These are phyloP conservation scores for Rhinatrema bivittatum DNA, from an alignment of 2,797 vertebrate species.

Conservation along the genomic window DNA sequence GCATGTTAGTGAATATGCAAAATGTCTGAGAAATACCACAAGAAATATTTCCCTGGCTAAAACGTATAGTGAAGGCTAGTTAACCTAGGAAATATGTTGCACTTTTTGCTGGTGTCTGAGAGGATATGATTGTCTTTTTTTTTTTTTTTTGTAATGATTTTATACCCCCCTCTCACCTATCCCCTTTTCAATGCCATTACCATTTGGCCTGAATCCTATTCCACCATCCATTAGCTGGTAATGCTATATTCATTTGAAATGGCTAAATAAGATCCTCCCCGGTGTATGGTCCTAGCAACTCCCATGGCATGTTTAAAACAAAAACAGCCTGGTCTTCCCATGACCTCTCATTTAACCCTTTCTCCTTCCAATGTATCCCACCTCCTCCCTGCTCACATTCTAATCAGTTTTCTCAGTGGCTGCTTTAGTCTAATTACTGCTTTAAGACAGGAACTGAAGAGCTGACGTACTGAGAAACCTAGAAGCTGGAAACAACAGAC, in stretches of 20 bases:
- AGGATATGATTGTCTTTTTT: neutral
- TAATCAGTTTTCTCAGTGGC: slow-evolving; percentile 10
- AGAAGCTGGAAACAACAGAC: slow-evolving; percentile 15
- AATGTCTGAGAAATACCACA: too few species aligned
- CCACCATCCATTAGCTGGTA: slow-evolving; percentile 8
- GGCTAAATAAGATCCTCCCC: slow-evolving; percentile 17
- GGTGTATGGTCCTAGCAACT: slow-evolving; percentile 18
- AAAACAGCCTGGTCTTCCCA: slow-evolving; percentile 16
- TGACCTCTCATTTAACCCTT: slow-evolving; percentile 14
- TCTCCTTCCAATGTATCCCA: slow-evolving; percentile 26
- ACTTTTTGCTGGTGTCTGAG: neutral
- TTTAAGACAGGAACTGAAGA: slow-evolving; percentile 3
- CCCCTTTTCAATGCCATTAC: slow-evolving; percentile 17
- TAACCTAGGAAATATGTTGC: too few species aligned
- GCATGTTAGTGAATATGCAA: too few species aligned
- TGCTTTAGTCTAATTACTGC: too few species aligned
- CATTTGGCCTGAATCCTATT: slow-evolving; percentile 18
- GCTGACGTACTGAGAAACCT: slow-evolving; percentile 3
- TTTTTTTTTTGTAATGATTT: neutral
- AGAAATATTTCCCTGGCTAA: too few species aligned
- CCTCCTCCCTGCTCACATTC: slow-evolving; percentile 7
- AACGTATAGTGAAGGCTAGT: too few species aligned
- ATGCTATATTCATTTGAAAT: slow-evolving; percentile 19
- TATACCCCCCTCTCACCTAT: slow-evolving; percentile 1
- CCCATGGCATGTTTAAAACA: slow-evolving; percentile 6